Conservation (phyloP, 2,113 vertebrate genomes). For the Nycticebus coucang region DNA sequence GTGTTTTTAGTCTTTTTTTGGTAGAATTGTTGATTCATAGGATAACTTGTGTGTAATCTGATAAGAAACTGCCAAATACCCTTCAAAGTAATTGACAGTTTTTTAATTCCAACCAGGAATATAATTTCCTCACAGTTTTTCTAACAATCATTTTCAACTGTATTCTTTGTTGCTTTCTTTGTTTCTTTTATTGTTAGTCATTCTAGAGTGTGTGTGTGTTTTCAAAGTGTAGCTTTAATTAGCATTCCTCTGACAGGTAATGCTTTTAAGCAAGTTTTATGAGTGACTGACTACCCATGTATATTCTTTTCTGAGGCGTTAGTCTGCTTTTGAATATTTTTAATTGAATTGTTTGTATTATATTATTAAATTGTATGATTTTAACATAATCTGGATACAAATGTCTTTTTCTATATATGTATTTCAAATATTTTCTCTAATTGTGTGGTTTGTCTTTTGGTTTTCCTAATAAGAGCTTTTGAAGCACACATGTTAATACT, state of each 20-base stretch:
- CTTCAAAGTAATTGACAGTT: neutral
- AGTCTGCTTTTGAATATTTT: neutral
- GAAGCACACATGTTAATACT: neutral
- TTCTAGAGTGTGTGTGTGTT: neutral
- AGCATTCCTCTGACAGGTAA: neutral
- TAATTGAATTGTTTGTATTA: neutral
- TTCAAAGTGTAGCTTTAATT: neutral
- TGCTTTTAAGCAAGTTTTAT: neutral
- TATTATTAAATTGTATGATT: neutral
- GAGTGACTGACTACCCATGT: neutral
- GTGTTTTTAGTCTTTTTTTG: neutral
- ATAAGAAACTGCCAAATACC: neutral
- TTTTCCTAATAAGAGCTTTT: neutral
- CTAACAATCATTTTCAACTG: neutral
- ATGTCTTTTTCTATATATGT: neutral
- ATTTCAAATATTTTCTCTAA: neutral
- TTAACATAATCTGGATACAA: neutral
- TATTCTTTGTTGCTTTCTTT: neutral
- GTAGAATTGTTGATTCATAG: neutral
- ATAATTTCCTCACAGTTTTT: neutral
- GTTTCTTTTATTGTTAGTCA: neutral
- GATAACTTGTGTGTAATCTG: neutral
- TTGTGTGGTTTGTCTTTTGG: neutral
- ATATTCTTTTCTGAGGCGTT: neutral
- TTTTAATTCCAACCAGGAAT: neutral